Percentiles rank a stretch among this genome's conserved stretches.
Conservation (phyloP, 1,140 invertebrate species). For the Eufriesea mexicana region DNA sequence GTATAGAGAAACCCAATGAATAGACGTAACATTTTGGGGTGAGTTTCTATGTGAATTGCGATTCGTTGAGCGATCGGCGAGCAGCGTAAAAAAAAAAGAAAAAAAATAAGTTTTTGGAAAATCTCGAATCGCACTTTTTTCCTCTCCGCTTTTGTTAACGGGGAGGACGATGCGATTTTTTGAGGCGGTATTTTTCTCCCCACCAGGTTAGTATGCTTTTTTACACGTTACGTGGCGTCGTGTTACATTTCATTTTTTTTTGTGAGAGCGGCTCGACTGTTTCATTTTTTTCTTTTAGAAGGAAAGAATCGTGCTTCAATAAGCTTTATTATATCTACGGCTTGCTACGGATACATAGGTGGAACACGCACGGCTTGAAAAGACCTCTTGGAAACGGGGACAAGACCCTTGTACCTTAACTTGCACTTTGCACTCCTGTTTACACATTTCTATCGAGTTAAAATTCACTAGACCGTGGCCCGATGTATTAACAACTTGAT, state of each 20-base stretch:
- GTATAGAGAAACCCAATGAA: not conserved
- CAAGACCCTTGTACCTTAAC: conserved; percentile 41
- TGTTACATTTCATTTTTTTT: conserved; percentile 39
- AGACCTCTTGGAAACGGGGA: conserved; percentile 32
- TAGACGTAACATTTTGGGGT: not conserved
- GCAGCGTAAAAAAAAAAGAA: not conserved
- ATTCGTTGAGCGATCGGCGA: conserved; percentile 1
- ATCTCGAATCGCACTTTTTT: conserved; percentile 51
- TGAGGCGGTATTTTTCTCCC: conserved; percentile 70
- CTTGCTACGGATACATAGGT: not conserved
- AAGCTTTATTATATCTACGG: not conserved
- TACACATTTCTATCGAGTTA: not conserved
- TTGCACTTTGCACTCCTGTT: not conserved
- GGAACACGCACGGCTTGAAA: conserved; percentile 55
- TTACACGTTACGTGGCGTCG: conserved; percentile 62
- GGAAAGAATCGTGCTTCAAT: conserved; percentile 29
- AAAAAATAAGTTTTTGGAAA: conserved; percentile 11
- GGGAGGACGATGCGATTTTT: conserved; percentile 67
- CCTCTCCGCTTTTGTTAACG: conserved; percentile 14
- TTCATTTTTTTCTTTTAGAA: conserved; percentile 39
- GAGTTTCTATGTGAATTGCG: not conserved
- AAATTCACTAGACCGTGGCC: not conserved
- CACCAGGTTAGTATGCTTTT: conserved; percentile 76
- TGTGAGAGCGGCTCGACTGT: conserved; percentile 33
- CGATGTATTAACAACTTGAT: not conserved